Base-by-base conservation (phyloP, 2,888 invertebrate species). In the Rhamnusium bicolor region DNA sequence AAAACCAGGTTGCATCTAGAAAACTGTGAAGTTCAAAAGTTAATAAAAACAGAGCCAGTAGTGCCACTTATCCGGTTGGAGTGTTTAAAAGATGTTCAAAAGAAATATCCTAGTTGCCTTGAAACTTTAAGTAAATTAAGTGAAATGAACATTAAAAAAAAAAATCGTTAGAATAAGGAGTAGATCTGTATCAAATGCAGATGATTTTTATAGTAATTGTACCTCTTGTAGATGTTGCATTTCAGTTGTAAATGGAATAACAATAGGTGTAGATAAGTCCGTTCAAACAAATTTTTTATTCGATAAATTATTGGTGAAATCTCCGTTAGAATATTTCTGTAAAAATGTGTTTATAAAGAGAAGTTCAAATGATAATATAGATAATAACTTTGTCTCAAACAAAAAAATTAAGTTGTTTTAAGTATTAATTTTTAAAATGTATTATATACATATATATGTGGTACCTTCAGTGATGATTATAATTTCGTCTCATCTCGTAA, bases 1-100 rank as follows among this genome's bases (percentile, higher is more conserved):
- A 69, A 63, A 46, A 65, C 72, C 5, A 74, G 74, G 49, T 12
- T 54, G 8, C 73, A 73, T 18, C 10, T 70, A 10, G 24, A 47
- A 8, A 58, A 70, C 14, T 73, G 73, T 56, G 56, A 63, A 27
- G 18, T 53, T 29, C 14, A 72, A 18, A 72, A 69, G 32, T 49
- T 51, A 19, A 24, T 61, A 7, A 19, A 61, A n/a, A 16, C 51
- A 14, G n/a, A 19, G 16, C 63, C 72, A 6, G 49, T 69, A 1
- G 63, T 72, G 3, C 7, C 4, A 1, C 27, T 72, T 24, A 24
- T 51, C 14, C 53, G 56, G 40, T 12, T 72, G 4, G 60, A 63
- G 8, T 16, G 16, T 24, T 53, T 53, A 19, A 32, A 19, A 19
- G 27, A 65, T 6, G 7, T 65, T 18, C 51, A 16, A 32, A 53